These are phyloP conservation scores for Aphidoletes aphidimyza DNA, from an alignment of 2,888 invertebrate species.

Conservation along the genomic window DNA sequence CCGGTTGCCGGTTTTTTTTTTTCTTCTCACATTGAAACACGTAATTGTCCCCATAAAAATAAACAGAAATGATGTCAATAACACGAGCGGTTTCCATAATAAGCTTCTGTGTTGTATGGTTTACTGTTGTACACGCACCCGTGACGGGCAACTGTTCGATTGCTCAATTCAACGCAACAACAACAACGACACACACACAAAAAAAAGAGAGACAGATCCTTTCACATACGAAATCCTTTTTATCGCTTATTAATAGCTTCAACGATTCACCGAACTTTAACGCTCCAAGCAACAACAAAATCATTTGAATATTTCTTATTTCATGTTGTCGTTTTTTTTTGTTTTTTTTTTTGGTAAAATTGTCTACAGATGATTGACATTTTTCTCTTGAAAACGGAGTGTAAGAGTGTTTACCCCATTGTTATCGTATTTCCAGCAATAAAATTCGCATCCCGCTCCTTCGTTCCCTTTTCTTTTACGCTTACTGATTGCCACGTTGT, in stretches of 20 bases:
- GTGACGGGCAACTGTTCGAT: background rate
- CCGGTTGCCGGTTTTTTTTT: background rate
- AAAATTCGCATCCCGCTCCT: background rate
- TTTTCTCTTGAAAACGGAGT: too few species aligned
- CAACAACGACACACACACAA: too few species aligned
- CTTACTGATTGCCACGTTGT: background rate
- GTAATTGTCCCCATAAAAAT: constrained; percentile 33
- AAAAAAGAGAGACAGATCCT: background rate
- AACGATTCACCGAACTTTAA: constrained; percentile 9
- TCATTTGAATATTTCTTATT: too few species aligned
- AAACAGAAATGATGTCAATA: constrained; percentile 39
- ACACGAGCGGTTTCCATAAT: background rate
- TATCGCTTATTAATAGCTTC: background rate
- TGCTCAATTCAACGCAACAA: background rate
- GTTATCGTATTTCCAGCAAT: constrained; percentile 27
- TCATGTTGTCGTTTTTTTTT: background rate
- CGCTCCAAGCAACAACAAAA: background rate
- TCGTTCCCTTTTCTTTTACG: background rate
- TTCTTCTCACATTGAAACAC: background rate
- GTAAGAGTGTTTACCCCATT: constrained; percentile 11
- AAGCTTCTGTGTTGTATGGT: background rate
- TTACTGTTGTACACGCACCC: background rate
- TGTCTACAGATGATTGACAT: background rate
- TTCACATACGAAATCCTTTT: background rate
- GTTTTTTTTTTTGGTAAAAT: background rate